phyloP scores from a whole-genome alignment of 2,113 vertebrate species.

The Neolamprologus modestus region DNA sequence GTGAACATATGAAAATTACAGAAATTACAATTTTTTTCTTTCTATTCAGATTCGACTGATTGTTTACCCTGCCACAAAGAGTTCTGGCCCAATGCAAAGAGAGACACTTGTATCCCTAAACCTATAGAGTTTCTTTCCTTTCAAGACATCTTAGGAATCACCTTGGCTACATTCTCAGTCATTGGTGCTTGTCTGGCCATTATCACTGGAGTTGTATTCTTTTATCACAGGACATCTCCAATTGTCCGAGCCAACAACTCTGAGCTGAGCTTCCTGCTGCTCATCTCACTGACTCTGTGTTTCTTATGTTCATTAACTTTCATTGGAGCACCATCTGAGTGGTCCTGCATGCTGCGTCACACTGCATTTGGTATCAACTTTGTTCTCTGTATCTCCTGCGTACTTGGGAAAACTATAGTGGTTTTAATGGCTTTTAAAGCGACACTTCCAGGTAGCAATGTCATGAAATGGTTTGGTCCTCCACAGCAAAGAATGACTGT shows the following conservation, averaged over 20 bases:
- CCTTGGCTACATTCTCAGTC: rapidly evolving
- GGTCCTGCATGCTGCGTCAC: too few relatives aligned
- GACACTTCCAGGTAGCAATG: rapidly evolving
- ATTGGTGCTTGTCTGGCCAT: rapidly evolving
- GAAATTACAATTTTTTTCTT: neutral
- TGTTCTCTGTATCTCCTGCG: rapidly evolving
- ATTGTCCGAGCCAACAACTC: rapidly evolving
- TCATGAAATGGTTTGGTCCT: conserved; percentile 37
- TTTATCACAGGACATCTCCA: neutral
- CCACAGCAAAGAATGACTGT: conserved; percentile 61
- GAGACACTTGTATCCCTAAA: too few relatives aligned
- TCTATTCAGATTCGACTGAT: conserved; percentile 15
- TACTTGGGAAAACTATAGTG: neutral
- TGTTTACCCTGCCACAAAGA: conserved; percentile 48
- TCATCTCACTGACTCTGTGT: neutral
- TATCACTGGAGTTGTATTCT: rapidly evolving
- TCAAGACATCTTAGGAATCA: rapidly evolving
- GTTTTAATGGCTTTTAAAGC: neutral
- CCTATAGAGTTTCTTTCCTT: rapidly evolving
- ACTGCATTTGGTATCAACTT: rapidly evolving
- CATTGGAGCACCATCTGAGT: neutral
- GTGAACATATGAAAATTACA: too few relatives aligned
- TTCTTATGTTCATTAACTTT: neutral
- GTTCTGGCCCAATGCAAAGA: too few relatives aligned
- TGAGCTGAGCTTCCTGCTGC: neutral